A percentile compares a stretch with the other conserved stretches of the same genome.
phyloP scores from a whole-genome alignment of 1,140 invertebrate genomes.

The Pseudomyrmex dendroicus region DNA sequence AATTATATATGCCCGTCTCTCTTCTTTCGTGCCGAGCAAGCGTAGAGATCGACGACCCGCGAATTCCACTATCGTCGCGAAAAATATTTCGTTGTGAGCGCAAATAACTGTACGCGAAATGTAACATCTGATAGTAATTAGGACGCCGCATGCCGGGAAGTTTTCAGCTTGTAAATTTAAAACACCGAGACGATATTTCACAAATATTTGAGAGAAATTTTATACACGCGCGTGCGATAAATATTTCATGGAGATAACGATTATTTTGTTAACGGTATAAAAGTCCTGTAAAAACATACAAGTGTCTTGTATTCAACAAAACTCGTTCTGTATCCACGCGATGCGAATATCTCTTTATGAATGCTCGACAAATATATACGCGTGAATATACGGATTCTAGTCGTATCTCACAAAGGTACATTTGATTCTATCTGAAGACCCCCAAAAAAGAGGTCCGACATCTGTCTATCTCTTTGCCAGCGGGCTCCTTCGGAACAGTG shows the following conservation, averaged over 20 bases:
- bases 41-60: not conserved
- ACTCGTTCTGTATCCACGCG: slow-evolving; percentile 6
- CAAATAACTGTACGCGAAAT: not conserved
- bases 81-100: not conserved
- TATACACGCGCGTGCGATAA: no score
- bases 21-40: not conserved
- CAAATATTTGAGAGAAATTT: no score
- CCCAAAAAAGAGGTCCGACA: slow-evolving; percentile 55
- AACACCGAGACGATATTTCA: not conserved
- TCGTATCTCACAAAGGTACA: slow-evolving; percentile 38
- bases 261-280: not conserved
- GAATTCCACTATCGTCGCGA: not conserved
- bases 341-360: not conserved
- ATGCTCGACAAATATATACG: slow-evolving; percentile 17
- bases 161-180: not conserved
- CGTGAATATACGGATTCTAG: not conserved
- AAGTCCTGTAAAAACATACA: not conserved
- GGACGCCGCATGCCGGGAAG: not conserved
- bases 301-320: not conserved
- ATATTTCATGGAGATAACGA: no score
- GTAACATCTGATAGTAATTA: slow-evolving; percentile 5
- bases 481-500: slow-evolving; percentile 66
- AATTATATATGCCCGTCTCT: slow-evolving; percentile 13
- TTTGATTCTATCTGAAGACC: slow-evolving; percentile 32
- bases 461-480: slow-evolving; percentile 62